phyloP scores from a whole-genome alignment of 1,140 invertebrate genomes.

The Elymnias hypermnestra region DNA sequence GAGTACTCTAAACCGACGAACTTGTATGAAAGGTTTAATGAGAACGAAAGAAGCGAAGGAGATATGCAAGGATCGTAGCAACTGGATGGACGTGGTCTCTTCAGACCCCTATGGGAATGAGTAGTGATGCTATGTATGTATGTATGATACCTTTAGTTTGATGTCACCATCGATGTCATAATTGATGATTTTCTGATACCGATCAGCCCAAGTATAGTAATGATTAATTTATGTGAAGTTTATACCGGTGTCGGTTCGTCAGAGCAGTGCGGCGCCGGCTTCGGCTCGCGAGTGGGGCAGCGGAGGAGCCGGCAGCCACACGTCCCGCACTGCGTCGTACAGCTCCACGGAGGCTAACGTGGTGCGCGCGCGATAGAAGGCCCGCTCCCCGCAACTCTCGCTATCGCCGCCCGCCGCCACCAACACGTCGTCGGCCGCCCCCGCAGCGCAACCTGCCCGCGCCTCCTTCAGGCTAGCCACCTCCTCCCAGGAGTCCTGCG shows the following conservation, averaged over 20 bases:
- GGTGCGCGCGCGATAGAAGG: slow-evolving; percentile 89
- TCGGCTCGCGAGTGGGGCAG: slow-evolving; percentile 39
- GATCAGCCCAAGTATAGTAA: too few species aligned
- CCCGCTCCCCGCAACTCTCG: slow-evolving; percentile 48
- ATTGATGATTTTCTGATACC: too few species aligned
- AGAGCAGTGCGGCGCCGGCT: slow-evolving; percentile 55
- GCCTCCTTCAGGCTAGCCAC: slow-evolving; percentile 84
- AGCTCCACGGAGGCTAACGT: slow-evolving; percentile 86
- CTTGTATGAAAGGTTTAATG: too few species aligned
- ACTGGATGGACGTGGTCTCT: too few species aligned
- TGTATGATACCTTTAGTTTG: too few species aligned
- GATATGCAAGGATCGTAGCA: too few species aligned
- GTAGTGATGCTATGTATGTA: too few species aligned
- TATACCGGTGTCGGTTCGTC: slow-evolving; percentile 33
- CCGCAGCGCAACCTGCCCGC: slow-evolving; percentile 87
- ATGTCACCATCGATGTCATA: too few species aligned
- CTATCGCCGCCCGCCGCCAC: slow-evolving; percentile 64
- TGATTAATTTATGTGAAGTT: too few species aligned
- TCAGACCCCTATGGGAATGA: too few species aligned
- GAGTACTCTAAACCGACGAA: too few species aligned
- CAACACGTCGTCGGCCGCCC: slow-evolving; percentile 90
- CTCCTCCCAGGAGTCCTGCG: slow-evolving; percentile 32
- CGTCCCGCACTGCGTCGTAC: slow-evolving; percentile 86
- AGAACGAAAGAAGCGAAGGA: too few species aligned
- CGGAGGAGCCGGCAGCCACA: slow-evolving; percentile 67